phyloP scores from a whole-genome alignment of 2,113 vertebrate genomes.

The Lampris incognitus region DNA sequence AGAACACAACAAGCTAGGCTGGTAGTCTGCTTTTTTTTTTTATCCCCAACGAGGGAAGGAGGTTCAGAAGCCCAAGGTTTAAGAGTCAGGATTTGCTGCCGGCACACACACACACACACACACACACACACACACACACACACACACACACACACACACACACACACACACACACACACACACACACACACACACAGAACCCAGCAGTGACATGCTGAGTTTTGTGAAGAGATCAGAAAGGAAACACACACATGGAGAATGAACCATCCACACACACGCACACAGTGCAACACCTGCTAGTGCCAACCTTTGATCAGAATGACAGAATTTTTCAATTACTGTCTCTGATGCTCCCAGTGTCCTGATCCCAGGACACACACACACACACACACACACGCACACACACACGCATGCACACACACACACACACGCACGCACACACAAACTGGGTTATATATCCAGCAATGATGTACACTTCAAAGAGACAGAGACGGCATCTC shows the following conservation, averaged over 20 bases:
- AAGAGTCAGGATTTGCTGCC: no score
- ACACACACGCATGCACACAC: neutral
- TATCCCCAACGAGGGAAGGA: no score
- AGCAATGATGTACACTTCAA: constrained; percentile 14
- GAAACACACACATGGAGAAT: no score
- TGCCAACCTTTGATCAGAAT: constrained; percentile 51
- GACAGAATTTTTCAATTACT: neutral
- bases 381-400: constrained; percentile 1
- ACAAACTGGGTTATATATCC: neutral
- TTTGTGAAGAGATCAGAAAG: no score
- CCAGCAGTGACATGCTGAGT: no score
- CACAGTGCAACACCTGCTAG: constrained; percentile 26
- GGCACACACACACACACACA: constrained; percentile 6
- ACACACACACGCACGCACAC: constrained; percentile 3
- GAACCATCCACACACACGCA: neutral
- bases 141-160: constrained; percentile 10
- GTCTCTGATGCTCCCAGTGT: constrained; percentile 22
- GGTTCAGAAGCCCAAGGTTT: no score
- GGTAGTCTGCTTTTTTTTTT: no score
- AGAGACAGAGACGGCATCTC: constrained; percentile 4
- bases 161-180: neutral
- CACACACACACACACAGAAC: no score
- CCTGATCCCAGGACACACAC: constrained; percentile 33
- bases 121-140: neutral
- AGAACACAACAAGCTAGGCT: no score